These are phyloP conservation scores for Diachrysia chrysitis DNA, from an alignment of 2,888 invertebrate genomes.

Conservation along the genomic window DNA sequence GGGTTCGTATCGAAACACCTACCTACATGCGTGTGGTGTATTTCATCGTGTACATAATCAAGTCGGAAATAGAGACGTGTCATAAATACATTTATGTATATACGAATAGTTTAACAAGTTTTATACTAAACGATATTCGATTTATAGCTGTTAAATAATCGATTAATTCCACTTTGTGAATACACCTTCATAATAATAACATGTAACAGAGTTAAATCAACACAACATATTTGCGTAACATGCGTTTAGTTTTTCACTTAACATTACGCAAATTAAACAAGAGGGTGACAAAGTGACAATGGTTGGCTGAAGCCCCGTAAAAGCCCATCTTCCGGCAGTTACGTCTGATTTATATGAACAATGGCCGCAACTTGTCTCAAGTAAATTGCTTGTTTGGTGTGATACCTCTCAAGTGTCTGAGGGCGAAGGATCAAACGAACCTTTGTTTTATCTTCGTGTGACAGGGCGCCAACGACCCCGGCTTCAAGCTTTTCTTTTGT, in stretches of 20 bases:
- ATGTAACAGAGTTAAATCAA: conserved; percentile 23
- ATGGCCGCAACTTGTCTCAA: conserved; percentile 77
- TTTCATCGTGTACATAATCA: conserved; percentile 13
- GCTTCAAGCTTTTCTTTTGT: conserved; percentile 64
- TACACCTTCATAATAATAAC: conserved; percentile 43
- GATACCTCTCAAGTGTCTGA: conserved; percentile 67
- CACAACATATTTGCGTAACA: conserved; percentile 21
- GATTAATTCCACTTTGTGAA: conserved; percentile 50
- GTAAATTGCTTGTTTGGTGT: conserved; percentile 71
- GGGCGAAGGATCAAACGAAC: conserved; percentile 80
- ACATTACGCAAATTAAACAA: conserved; percentile 50
- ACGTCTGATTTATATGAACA: conserved; percentile 75
- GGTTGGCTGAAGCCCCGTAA: conserved; percentile 59
- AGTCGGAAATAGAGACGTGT: conserved; percentile 22
- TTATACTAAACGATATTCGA: conserved; percentile 39
- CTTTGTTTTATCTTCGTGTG: conserved; percentile 80
- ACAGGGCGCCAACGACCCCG: conserved; percentile 48
- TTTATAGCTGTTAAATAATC: conserved; percentile 50
- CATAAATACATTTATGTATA: conserved; percentile 36
- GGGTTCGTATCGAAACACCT: background rate
- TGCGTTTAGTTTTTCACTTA: conserved; percentile 24
- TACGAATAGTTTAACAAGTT: conserved; percentile 38
- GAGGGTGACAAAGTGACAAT: conserved; percentile 17
- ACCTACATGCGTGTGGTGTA: conserved; percentile 10
- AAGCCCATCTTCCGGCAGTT: conserved; percentile 48